Evolutionary conservation across 2,797 vertebrate genomes (phyloP).

Genomic region (Emys orbicularis): DNA sequence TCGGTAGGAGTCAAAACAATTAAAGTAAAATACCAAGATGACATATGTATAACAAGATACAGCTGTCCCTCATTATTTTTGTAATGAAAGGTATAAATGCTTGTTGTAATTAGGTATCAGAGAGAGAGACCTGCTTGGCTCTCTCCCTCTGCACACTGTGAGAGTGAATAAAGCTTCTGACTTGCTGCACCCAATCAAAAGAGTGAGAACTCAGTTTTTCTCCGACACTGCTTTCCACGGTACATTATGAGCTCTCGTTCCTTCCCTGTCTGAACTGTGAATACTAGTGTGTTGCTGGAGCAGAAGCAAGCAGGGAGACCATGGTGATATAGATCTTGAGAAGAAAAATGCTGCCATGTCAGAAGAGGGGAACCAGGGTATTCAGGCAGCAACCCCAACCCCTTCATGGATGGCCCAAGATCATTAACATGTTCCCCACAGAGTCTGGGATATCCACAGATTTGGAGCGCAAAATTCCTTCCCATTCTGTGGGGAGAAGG

Average conservation of each 20-base stretch:
- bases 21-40: no score
- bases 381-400: not conserved
- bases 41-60: no score
- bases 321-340: not conserved
- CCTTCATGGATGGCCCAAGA: not conserved
- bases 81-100: no score
- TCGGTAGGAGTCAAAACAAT: no score
- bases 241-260: not conserved
- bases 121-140: no score
- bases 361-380: not conserved
- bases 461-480: not conserved
- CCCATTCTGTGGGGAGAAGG: not conserved
- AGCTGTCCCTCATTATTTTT: no score
- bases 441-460: slow-evolving; percentile 2
- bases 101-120: no score
- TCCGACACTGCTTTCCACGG: not conserved
- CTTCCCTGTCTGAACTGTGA: slow-evolving; percentile 1
- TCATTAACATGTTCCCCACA: not conserved
- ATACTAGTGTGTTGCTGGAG: not conserved
- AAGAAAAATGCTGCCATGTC: rapidly evolving
- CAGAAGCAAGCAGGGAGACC: not conserved
- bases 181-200: no score
- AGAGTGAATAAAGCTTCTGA: no score
- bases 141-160: no score
- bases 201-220: no score